Base-by-base conservation (phyloP, 2,113 vertebrate species). In the Perca fluviatilis region DNA sequence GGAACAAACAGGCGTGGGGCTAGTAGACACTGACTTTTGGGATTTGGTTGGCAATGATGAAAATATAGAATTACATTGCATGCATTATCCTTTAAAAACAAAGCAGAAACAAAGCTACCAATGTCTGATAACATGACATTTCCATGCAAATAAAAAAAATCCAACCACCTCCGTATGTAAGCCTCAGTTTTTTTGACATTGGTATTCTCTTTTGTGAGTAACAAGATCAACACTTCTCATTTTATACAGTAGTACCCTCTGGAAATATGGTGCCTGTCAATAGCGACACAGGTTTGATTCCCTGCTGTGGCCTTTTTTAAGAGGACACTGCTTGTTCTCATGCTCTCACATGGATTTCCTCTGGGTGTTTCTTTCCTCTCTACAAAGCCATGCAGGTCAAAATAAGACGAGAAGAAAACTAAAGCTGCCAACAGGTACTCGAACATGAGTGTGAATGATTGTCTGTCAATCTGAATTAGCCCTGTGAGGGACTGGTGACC, bases 401-500 rank as follows among this genome's bases (percentile, higher is more conserved):
- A 43, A 43, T 43, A 43, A 18, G 50, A 43, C 62, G 47, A 82
- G 70, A 11, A 57, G 49, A 66, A 73, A 57, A 54, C 62, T 63
- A 78, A 71, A 78, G 46, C 40, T 70, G 78, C 81, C 82, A 79
- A 66, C 77, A 82, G 87, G 63, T 81, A 56, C 33, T 40, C n/a
- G 27, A 79, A 46, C 63, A 43, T 50, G 76, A 82, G 78, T 60
- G 68, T 80, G 77, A 79, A 60, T 84, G 81, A 88, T 54, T 73
- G 77, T 56, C 76, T 83, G 90, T 86, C 77, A 85, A 12, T 81
- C 66, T 74, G 51, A 18, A 43, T 80, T 18, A 84, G 58, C 47
- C 69, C 86, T 85, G 77, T 2, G 53, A 91, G 86, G 73, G 86
- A 88, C 84, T 63, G 79, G 79, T 86, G 90, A 88, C 87, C 87